A percentile compares a stretch with the other conserved stretches of the same genome.
Conservation (phyloP, 2,797 vertebrate genomes). For the Gephyroberyx darwinii region DNA sequence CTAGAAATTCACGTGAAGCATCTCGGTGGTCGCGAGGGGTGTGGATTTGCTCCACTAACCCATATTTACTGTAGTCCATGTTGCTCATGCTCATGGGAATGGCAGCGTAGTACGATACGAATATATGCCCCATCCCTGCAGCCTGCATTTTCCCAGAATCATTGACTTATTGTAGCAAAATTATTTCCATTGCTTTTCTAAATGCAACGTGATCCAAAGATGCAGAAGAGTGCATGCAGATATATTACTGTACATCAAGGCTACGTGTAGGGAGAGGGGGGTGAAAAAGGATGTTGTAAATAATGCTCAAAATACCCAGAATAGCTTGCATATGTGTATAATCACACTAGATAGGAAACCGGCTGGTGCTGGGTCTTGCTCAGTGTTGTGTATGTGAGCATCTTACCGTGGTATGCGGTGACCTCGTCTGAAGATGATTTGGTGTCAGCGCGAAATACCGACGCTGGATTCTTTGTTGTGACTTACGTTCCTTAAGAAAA, state of each 20-base stretch:
- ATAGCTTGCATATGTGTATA: conserved; percentile 17
- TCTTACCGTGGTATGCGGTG: conserved; percentile 69
- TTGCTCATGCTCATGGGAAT: conserved; percentile 34
- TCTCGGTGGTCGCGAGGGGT: conserved; percentile 48
- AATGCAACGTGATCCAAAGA: conserved; percentile 8
- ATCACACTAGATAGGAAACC: conserved; percentile 5
- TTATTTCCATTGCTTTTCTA: conserved; percentile 4
- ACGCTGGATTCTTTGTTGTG: conserved; percentile 20
- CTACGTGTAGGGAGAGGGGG: background rate
- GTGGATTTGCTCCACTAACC: conserved; percentile 78
- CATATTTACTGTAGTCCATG: conserved; percentile 58
- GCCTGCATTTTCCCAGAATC: conserved; percentile 16
- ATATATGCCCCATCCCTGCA: background rate
- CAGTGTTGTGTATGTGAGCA: background rate
- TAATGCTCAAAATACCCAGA: background rate
- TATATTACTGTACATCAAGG: background rate
- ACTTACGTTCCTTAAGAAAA: conserved; percentile 43
- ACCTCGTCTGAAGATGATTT: conserved; percentile 59
- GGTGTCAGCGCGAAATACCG: conserved; percentile 14
- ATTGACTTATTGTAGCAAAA: background rate
- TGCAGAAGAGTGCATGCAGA: background rate
- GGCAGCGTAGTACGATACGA: conserved; percentile 15
- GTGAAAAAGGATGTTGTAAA: too few species aligned
- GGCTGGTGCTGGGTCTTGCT: background rate
- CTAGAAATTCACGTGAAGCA: background rate